These are phyloP conservation scores for Candidula unifasciata DNA, from an alignment of 2,888 invertebrate genomes.

Conservation along the genomic window DNA sequence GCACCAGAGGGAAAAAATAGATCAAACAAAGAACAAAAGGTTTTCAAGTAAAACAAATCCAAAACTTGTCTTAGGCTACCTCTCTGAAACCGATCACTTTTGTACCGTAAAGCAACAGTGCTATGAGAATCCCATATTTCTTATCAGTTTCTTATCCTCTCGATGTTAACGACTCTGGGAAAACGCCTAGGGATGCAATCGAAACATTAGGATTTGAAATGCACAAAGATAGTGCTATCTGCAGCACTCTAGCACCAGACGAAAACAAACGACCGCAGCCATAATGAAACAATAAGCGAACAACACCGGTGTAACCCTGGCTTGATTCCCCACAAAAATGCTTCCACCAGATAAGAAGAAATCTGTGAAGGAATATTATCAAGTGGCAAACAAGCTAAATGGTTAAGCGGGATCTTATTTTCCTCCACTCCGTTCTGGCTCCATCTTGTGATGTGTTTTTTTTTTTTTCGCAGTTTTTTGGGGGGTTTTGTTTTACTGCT, in stretches of 20 bases:
- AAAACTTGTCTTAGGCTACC: too few relatives aligned
- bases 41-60: too few relatives aligned
- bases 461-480: too few relatives aligned
- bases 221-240: not conserved
- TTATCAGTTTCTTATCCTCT: not conserved
- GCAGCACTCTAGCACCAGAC: not conserved
- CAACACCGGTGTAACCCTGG: too few relatives aligned
- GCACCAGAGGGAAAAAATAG: too few relatives aligned
- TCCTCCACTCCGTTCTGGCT: not conserved
- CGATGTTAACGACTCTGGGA: not conserved
- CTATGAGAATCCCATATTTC: not conserved
- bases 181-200: constrained; percentile 21
- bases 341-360: not conserved
- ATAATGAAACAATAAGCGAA: not conserved
- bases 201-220: constrained; percentile 8
- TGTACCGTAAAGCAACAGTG: too few relatives aligned
- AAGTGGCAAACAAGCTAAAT: constrained; percentile 24
- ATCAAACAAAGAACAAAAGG: too few relatives aligned
- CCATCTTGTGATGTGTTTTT: too few relatives aligned
- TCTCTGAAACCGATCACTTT: too few relatives aligned
- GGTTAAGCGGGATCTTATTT: constrained; percentile 2
- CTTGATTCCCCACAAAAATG: not conserved
- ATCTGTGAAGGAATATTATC: constrained; percentile 9
- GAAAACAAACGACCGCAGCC: not conserved
- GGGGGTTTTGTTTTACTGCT: not conserved